phyloP scores from a whole-genome alignment of 1,140 invertebrate genomes.

The Aphelenchoides avenae region DNA sequence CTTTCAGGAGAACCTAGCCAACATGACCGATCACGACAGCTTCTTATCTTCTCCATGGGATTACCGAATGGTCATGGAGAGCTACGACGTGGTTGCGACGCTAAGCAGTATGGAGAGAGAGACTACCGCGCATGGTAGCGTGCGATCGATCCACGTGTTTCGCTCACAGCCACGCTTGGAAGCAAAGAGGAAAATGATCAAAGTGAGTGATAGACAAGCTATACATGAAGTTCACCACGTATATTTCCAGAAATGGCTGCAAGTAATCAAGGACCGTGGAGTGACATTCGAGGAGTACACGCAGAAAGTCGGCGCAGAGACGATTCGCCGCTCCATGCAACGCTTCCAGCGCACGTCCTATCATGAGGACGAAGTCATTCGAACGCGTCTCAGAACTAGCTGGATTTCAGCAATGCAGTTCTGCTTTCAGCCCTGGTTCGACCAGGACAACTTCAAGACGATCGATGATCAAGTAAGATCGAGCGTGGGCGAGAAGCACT shows the following conservation, averaged over 20 bases:
- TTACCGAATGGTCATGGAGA: slow-evolving; percentile 39
- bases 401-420: slow-evolving; percentile 59
- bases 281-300: slow-evolving; percentile 56
- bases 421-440: slow-evolving; percentile 55
- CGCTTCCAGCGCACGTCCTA: slow-evolving; percentile 53
- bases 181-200: slow-evolving; percentile 40
- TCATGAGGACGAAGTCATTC: slow-evolving; percentile 51
- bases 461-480: slow-evolving; percentile 50
- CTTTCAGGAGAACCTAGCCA: slow-evolving; percentile 25
- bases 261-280: slow-evolving; percentile 33
- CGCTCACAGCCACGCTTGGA: slow-evolving; percentile 14
- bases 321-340: slow-evolving; percentile 50
- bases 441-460: slow-evolving; percentile 44
- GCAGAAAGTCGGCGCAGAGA: slow-evolving; percentile 50
- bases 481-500: background rate
- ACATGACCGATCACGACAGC: slow-evolving; percentile 30
- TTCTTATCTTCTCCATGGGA: slow-evolving; percentile 36
- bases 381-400: slow-evolving; percentile 45
- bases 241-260: slow-evolving; percentile 49
- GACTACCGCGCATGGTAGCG: slow-evolving; percentile 32
- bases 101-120: slow-evolving; percentile 47
- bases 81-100: slow-evolving; percentile 34
- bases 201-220: slow-evolving; percentile 21
- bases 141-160: slow-evolving; percentile 33
- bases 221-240: slow-evolving; percentile 8